These are phyloP conservation scores for Equus przewalskii DNA, from an alignment of 2,113 vertebrate genomes.

Conservation along the genomic window DNA sequence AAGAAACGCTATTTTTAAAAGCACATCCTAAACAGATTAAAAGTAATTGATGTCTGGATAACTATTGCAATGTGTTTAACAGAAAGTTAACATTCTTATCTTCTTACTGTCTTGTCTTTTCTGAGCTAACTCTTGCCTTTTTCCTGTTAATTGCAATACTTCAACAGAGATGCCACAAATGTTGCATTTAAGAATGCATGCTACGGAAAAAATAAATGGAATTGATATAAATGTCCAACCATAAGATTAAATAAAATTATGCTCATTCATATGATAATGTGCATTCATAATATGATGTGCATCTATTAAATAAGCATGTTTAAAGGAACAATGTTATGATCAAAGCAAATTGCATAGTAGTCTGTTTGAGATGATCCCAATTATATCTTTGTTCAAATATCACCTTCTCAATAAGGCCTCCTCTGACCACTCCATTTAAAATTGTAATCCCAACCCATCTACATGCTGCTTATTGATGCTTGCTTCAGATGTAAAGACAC, in stretches of 20 bases:
- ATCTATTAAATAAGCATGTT: neutral
- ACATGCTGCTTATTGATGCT: neutral
- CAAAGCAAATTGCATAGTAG: neutral
- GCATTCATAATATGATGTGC: neutral
- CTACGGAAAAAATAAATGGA: neutral
- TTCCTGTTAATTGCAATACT: neutral
- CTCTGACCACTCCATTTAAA: neutral
- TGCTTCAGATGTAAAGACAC: neutral
- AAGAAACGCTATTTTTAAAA: slow-evolving; percentile 1
- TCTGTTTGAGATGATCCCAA: neutral
- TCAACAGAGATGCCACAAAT: neutral
- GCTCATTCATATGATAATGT: neutral
- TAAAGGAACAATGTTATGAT: slow-evolving; percentile 41
- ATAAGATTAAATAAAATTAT: neutral
- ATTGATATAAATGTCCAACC: neutral
- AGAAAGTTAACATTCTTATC: neutral
- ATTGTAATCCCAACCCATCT: neutral
- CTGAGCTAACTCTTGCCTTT: slow-evolving; percentile 26
- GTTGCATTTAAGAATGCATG: neutral
- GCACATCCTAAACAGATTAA: neutral
- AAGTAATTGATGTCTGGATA: neutral
- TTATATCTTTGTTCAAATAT: neutral
- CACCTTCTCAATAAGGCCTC: neutral
- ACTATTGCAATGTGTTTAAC: neutral
- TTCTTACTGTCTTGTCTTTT: neutral